Conservation (phyloP, 2,888 invertebrate genomes). For the Frankliniella intonsa region DNA sequence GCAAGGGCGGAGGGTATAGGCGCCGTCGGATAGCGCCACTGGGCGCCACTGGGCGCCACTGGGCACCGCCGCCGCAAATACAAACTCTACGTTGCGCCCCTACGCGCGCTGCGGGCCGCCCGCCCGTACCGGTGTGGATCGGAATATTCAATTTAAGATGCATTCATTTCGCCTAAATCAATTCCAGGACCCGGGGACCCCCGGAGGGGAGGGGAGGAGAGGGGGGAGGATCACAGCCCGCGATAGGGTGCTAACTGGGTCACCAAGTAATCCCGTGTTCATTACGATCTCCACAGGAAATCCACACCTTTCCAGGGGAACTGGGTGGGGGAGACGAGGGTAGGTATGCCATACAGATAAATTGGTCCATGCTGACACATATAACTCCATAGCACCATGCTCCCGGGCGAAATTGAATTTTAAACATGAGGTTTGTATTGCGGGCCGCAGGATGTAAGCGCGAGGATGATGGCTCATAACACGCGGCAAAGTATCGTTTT, state of each 20-base stretch:
- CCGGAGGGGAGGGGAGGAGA: background rate
- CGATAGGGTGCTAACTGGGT: constrained; percentile 8
- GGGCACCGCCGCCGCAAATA: too few relatives aligned
- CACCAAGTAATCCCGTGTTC: constrained; percentile 11
- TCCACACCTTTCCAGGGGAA: background rate
- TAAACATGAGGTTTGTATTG: background rate
- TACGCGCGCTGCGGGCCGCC: too few relatives aligned
- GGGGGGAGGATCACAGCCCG: background rate
- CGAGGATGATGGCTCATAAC: too few relatives aligned
- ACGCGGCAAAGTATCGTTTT: too few relatives aligned
- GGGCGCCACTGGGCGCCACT: too few relatives aligned
- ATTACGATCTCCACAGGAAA: background rate
- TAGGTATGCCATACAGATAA: background rate
- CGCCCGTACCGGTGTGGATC: background rate
- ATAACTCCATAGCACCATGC: background rate
- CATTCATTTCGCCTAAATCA: constrained; percentile 25
- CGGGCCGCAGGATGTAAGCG: too few relatives aligned
- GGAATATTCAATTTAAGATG: constrained; percentile 25
- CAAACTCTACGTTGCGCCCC: too few relatives aligned
- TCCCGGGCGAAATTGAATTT: background rate
- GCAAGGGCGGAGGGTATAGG: too few relatives aligned
- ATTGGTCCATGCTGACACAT: background rate
- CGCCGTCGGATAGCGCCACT: too few relatives aligned
- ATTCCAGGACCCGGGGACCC: background rate
- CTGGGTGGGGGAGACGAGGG: background rate